These are phyloP conservation scores for Patella caerulea DNA, from an alignment of 2,888 invertebrate genomes.

Conservation along the genomic window DNA sequence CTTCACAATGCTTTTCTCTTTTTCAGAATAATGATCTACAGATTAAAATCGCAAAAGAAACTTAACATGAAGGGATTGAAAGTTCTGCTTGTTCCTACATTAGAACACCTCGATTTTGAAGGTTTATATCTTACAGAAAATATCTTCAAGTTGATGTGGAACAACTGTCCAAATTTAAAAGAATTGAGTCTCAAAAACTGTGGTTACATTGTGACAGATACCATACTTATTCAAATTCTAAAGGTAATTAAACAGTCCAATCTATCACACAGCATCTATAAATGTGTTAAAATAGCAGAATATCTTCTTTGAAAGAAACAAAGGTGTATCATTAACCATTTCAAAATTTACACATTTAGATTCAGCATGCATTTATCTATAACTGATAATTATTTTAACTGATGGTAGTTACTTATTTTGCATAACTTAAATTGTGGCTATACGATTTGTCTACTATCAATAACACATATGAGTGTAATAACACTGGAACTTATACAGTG, in stretches of 20 bases:
- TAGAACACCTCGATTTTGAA: conserved; percentile 62
- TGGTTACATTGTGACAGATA: conserved; percentile 65
- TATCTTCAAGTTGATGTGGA: conserved; percentile 50
- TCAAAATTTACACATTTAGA: no score
- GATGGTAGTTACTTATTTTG: no score
- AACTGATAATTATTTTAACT: no score
- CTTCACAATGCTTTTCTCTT: neutral
- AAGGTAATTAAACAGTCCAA: conserved; percentile 45
- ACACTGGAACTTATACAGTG: no score
- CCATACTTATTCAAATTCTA: conserved; percentile 49
- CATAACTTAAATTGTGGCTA: no score
- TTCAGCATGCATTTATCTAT: no score
- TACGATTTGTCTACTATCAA: no score
- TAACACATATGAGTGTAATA: no score
- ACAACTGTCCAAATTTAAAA: conserved; percentile 55
- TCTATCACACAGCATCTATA: no score
- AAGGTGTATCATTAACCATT: no score
- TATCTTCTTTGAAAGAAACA: no score
- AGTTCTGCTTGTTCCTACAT: conserved; percentile 51
- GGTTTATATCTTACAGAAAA: conserved; percentile 57
- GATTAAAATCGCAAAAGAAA: conserved; percentile 56
- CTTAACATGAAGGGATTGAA: conserved; percentile 50
- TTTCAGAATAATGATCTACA: conserved; percentile 62
- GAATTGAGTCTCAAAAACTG: conserved; percentile 60
- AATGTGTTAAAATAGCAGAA: no score